Evolutionary conservation across 2,113 vertebrate species (phyloP).

Genomic region (Enhydra lutris): DNA sequence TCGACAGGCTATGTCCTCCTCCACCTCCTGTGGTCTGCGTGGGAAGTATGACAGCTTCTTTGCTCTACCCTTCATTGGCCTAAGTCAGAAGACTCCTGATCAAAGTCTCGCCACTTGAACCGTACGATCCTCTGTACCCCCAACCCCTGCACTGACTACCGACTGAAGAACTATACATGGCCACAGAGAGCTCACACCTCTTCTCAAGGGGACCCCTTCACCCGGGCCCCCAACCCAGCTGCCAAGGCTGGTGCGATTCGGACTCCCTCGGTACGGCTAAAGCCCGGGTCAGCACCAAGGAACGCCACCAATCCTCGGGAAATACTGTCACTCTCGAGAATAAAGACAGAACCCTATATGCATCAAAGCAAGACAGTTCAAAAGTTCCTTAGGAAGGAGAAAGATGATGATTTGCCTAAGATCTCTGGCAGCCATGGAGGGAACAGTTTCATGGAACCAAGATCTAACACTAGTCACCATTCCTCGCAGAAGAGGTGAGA

Average conservation of each 20-base stretch:
- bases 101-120: not conserved
- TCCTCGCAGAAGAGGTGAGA: not conserved
- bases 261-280: accelerated
- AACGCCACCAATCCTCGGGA: not conserved
- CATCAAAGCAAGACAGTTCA: not conserved
- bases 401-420: not conserved
- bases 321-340: not conserved
- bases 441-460: not conserved
- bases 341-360: not conserved
- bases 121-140: too few species aligned
- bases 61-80: not conserved
- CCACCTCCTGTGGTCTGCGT: not conserved
- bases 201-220: not conserved
- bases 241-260: not conserved
- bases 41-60: not conserved
- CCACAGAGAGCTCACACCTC: not conserved
- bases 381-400: not conserved
- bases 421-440: not conserved
- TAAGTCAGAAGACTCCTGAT: not conserved
- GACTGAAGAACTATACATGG: not conserved
- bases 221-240: not conserved
- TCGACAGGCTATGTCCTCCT: not conserved
- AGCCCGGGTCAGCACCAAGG: not conserved
- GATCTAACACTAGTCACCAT: not conserved
- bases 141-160: accelerated